Base-by-base conservation (phyloP, 1,140 invertebrate species). In the Plodia interpunctella region DNA sequence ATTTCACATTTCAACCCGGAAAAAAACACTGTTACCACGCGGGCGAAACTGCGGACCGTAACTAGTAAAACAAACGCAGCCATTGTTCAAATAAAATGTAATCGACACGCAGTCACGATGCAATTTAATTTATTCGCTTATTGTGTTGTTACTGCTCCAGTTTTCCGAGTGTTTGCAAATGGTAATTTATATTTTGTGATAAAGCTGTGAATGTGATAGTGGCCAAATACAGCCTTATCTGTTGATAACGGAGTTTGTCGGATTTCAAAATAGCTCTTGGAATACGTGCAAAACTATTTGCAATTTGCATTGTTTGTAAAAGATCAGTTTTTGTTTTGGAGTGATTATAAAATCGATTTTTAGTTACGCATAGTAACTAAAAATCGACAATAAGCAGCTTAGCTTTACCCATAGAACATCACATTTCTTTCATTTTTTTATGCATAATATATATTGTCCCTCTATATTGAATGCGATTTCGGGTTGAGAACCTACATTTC, bases 101-200 rank as follows among this genome's bases (percentile, higher is more conserved):
- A 44, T 44, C 38, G n/a, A 15, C 5, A 17, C 15, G 5, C 8
- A 44, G 38, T 44, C 38, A 44, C 38, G 38, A 44, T 1, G 38
- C 8, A 44, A 44, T 44, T 44, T 44, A 44, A 44, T 44, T 44
- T 44, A 44, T 44, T 44, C 38, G 38, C 38, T 44, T 44, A 44
- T 44, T 44, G 38, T 44, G 13, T n/a, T n/a, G n/a, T n/a, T 15
- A n/a, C 15, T 15, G 38, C 13, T 44, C 38, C 15, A 44, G 38
- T 15, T 44, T 44, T 44, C 38, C 38, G 15, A n/a, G 13, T 1
- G 38, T 44, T 44, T 10, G 38, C 6, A 17, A 44, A 44, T 44
- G 38, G 38, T 17, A 44, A 44, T 44, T 44, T 44, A 44, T 44
- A 44, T 44, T 44, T 44, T 44, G 13, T 44, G 38, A 44, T 44